These are phyloP conservation scores for Steatornis caripensis DNA, from an alignment of 2,113 vertebrate species.

Conservation along the genomic window DNA sequence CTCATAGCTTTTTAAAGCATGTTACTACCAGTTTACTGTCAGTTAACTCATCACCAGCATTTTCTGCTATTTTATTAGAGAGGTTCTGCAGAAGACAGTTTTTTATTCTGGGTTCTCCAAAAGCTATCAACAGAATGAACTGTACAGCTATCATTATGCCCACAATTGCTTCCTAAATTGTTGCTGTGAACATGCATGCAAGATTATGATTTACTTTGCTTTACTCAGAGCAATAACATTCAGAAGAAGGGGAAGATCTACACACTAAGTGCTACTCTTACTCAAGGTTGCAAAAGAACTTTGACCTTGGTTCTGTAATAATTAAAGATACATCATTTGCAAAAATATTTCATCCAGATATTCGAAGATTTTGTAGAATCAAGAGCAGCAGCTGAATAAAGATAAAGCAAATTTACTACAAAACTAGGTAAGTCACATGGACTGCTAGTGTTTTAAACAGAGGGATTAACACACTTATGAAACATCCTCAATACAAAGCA, in stretches of 20 bases:
- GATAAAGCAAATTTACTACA: not conserved
- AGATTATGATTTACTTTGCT: not conserved
- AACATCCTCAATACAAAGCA: not conserved
- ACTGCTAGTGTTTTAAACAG: not conserved
- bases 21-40: not conserved
- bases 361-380: not conserved
- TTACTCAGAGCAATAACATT: not conserved
- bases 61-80: not conserved
- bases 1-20: not conserved
- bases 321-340: not conserved
- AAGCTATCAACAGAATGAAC: not conserved
- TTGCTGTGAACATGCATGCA: rapidly evolving
- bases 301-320: not conserved
- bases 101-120: not conserved
- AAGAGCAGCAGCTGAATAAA: not conserved
- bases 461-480: not conserved
- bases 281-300: not conserved
- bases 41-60: not conserved
- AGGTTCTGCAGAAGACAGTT: not conserved
- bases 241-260: not conserved
- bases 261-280: not conserved
- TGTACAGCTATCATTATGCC: not conserved
- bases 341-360: not conserved
- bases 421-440: not conserved
- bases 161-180: not conserved